Evolutionary conservation across 2,797 vertebrate genomes (phyloP), one percentile per base, ranked within the genome.

Genomic region (Dromococcyx pavoninus): DNA sequence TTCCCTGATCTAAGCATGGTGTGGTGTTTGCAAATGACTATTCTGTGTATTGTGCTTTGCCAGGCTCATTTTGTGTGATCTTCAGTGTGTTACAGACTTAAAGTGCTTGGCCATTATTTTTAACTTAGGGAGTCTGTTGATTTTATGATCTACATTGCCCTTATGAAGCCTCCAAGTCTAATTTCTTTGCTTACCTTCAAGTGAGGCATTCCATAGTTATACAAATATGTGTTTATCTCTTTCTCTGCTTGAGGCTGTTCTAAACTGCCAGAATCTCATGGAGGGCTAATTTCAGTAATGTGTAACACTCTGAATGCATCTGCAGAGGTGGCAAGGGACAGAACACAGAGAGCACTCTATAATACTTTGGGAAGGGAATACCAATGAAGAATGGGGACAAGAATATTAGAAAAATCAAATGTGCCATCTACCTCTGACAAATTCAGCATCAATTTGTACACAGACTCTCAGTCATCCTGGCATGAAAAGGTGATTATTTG

Each of bases 121-220:
- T 90, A 71, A 96, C 91, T 94, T 85, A 61, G 87, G 88, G 87
- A 96, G 74, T 92, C 73, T 92, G 86, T 93, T 94, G 78, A 84
- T 95, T 92, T 95, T 94, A 91, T 17, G 60, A 73, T 92, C 89
- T 89, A 66, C 62, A 72, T 95, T 95, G 86, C 80, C 86, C 73
- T 86, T 93, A 92, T 76, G 94, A 93, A 93, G 88, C 82, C 91
- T 91, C 27, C 44, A 86, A 91, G 89, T 95, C 79, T 95, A 88
- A 95, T 96, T 94, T 94, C 89, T 94, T 97, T 96, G 85, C 94
- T 96, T 94, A 96, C 95, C 89, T 96, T 96, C 94, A 95, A 43
- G 82, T 84, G 85, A 95, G 74, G 82, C 85, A 81, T 96, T 94
- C 96, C 88, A 86, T 72, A 90, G 92, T 95, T 94, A 84, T 62